Conservation (phyloP, 2,113 vertebrate genomes). For the Scytalopus superciliaris region DNA sequence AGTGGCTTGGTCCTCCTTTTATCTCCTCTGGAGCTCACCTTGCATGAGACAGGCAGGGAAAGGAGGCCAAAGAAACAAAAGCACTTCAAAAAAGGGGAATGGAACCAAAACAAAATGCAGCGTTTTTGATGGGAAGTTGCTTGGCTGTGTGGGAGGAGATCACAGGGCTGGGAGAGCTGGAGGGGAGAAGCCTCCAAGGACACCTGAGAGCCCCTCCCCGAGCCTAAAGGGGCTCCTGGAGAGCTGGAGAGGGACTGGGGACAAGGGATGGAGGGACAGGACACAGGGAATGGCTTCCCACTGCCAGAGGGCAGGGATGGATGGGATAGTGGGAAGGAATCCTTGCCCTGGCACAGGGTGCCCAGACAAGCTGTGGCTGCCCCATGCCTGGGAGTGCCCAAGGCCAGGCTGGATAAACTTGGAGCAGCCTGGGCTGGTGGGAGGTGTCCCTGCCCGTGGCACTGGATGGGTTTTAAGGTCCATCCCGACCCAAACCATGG, state of each 20-base stretch:
- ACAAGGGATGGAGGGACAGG: not conserved
- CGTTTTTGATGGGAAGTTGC: not conserved
- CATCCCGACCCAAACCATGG: not conserved
- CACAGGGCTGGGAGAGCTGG: not conserved
- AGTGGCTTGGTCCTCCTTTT: not conserved
- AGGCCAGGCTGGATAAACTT: not conserved
- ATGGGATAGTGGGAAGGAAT: not conserved
- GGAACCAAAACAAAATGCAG: not conserved
- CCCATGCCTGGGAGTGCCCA: not conserved
- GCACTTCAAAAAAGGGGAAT: not conserved
- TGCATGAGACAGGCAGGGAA: not conserved
- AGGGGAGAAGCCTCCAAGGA: not conserved
- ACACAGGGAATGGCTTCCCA: not conserved
- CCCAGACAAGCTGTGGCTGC: not conserved
- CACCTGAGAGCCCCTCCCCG: not conserved
- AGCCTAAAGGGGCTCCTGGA: not conserved
- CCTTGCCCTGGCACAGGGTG: not conserved
- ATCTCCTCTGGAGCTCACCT: not conserved
- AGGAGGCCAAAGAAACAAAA: not conserved
- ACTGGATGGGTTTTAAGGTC: not conserved
- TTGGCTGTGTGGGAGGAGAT: not conserved
- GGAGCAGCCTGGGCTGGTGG: not conserved
- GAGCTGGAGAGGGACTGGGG: not conserved
- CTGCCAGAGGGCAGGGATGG: not conserved
- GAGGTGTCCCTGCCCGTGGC: not conserved